These are phyloP conservation scores for Salminus brasiliensis DNA, from an alignment of 2,113 vertebrate species.

Conservation along the genomic window DNA sequence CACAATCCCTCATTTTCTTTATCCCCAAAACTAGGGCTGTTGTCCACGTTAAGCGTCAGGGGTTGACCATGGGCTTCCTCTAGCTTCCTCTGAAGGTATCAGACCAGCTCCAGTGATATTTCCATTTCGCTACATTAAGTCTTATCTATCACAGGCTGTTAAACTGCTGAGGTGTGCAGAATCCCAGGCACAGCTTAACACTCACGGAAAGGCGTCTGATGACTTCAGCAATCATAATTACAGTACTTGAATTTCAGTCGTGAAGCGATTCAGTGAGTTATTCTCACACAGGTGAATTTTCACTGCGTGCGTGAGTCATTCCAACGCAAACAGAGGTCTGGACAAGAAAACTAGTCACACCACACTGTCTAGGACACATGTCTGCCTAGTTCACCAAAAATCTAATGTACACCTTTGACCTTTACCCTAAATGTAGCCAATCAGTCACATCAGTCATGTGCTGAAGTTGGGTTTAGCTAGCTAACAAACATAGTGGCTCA, in stretches of 20 bases:
- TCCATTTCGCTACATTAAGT: neutral
- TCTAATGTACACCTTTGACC: too few relatives aligned
- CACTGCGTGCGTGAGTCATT: neutral
- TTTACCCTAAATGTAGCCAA: too few relatives aligned
- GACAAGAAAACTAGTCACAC: neutral
- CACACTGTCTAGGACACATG: neutral
- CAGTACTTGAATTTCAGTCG: neutral
- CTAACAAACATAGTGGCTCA: too few relatives aligned
- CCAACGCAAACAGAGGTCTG: conserved; percentile 8
- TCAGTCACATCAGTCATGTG: too few relatives aligned
- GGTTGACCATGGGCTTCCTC: neutral
- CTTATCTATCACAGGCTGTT: neutral
- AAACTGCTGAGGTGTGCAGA: neutral
- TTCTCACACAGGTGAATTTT: neutral
- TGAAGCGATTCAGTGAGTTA: neutral
- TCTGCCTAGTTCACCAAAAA: conserved; percentile 49
- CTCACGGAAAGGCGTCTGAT: neutral
- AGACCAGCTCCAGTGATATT: neutral
- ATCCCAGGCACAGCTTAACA: neutral
- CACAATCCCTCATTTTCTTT: neutral
- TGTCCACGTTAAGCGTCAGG: neutral
- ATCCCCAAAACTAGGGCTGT: neutral
- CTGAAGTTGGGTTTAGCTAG: too few relatives aligned
- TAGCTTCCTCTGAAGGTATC: neutral
- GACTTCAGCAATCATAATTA: neutral